A percentile compares a stretch with the other conserved stretches of the same genome.
Evolutionary conservation across 2,797 vertebrate genomes (phyloP).

Genomic region (Oreochromis grahami): DNA sequence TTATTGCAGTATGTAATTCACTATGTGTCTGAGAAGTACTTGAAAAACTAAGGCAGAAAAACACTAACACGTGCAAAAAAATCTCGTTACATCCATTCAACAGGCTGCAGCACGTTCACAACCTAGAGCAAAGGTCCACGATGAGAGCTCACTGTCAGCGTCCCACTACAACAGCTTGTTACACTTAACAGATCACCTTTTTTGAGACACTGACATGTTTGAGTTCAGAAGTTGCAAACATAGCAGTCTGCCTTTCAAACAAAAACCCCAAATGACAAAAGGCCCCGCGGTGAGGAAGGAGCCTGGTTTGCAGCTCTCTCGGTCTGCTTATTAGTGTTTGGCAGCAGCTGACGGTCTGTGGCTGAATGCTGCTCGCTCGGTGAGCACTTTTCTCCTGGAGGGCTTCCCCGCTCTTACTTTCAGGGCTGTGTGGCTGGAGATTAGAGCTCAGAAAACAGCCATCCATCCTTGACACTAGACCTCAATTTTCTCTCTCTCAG

Average conservation of each 20-base stretch:
- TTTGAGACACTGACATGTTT: conserved; percentile 30
- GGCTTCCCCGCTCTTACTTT: conserved; percentile 21
- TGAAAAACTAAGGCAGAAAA: background rate
- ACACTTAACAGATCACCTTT: conserved; percentile 29
- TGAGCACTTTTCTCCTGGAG: conserved; percentile 53
- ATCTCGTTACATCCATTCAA: background rate
- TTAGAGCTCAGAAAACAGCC: conserved; percentile 12
- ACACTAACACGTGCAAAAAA: background rate
- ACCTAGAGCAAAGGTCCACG: background rate
- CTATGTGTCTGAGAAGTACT: background rate
- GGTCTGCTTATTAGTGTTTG: conserved; percentile 37
- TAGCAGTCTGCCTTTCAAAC: conserved; percentile 65
- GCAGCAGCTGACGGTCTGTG: conserved; percentile 19
- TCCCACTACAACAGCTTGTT: conserved; percentile 12
- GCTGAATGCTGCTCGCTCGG: conserved; percentile 15
- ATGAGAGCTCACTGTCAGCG: background rate
- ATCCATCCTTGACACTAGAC: background rate
- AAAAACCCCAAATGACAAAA: conserved; percentile 60
- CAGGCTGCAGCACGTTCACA: background rate
- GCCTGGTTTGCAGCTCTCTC: conserved; percentile 1
- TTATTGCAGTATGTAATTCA: background rate
- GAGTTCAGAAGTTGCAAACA: conserved; percentile 45
- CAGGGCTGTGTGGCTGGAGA: conserved; percentile 24
- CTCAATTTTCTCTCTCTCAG: conserved; percentile 5
- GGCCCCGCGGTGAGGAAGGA: conserved; percentile 22